Evolutionary conservation across 2,797 vertebrate species (phyloP).

Genomic region (Clarias fuscus): DNA sequence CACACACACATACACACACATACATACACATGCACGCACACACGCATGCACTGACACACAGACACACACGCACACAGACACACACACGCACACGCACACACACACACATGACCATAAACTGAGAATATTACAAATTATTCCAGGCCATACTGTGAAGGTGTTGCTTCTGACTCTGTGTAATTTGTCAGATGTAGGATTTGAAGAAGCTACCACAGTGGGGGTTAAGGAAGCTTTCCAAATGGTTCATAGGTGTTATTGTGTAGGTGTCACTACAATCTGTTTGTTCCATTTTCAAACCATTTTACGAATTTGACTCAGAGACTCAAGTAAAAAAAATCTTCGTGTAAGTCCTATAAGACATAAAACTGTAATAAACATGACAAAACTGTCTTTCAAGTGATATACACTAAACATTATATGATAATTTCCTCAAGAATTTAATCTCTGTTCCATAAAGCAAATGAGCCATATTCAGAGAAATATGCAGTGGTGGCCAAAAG

Average conservation of each 20-base stretch:
- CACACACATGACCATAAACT: background rate
- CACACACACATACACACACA: background rate
- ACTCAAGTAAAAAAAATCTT: background rate
- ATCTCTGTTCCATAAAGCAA: background rate
- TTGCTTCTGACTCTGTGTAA: background rate
- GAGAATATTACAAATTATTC: background rate
- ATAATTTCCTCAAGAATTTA: background rate
- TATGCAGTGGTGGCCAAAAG: no score
- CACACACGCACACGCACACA: background rate
- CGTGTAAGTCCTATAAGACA: background rate
- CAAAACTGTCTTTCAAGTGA: background rate
- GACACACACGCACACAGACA: conserved; percentile 1
- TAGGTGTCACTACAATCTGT: conserved; percentile 28
- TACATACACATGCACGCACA: background rate
- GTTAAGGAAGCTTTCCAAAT: conserved; percentile 5
- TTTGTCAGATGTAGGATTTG: background rate
- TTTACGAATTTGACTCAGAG: background rate
- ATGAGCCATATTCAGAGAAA: background rate
- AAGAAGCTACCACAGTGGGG: conserved; percentile 6
- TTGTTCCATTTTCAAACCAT: conserved; percentile 15
- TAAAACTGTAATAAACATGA: background rate
- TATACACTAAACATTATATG: background rate
- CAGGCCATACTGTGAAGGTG: background rate
- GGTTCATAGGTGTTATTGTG: conserved; percentile 11
- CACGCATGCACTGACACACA: background rate